These are phyloP conservation scores for Aspiorhynchus laticeps DNA, from an alignment of 2,113 vertebrate species.

Conservation along the genomic window DNA sequence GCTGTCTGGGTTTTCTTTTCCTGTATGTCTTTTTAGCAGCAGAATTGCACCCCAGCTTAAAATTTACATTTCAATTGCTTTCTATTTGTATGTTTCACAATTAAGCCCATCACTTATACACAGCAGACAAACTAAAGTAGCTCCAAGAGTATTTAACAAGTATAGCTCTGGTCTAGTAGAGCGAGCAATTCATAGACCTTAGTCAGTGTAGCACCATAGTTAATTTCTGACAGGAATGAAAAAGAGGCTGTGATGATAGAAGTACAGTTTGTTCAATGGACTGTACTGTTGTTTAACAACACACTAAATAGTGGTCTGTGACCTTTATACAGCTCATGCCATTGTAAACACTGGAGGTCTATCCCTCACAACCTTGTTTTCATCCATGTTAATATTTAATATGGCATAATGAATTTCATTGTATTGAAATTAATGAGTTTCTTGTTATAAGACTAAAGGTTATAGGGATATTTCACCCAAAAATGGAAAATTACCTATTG, in stretches of 20 bases:
- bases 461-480: no score
- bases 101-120: neutral
- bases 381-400: neutral
- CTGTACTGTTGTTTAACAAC: neutral
- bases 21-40: conserved; percentile 28
- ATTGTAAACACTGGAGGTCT: neutral
- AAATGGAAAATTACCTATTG: no score
- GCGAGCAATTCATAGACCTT: neutral
- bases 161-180: neutral
- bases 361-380: neutral
- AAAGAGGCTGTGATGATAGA: neutral
- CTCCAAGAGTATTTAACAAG: conserved; percentile 18
- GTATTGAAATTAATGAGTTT: neutral
- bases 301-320: neutral
- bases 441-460: neutral
- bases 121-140: conserved; percentile 28
- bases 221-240: neutral
- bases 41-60: conserved; percentile 28
- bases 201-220: neutral
- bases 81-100: conserved; percentile 28
- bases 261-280: neutral
- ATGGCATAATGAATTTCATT: neutral
- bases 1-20: conserved; percentile 2
- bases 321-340: neutral
- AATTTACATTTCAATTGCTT: conserved; percentile 38